Conservation (phyloP, 1,140 invertebrate genomes). For the Hyposmocoma kahamanoa region DNA sequence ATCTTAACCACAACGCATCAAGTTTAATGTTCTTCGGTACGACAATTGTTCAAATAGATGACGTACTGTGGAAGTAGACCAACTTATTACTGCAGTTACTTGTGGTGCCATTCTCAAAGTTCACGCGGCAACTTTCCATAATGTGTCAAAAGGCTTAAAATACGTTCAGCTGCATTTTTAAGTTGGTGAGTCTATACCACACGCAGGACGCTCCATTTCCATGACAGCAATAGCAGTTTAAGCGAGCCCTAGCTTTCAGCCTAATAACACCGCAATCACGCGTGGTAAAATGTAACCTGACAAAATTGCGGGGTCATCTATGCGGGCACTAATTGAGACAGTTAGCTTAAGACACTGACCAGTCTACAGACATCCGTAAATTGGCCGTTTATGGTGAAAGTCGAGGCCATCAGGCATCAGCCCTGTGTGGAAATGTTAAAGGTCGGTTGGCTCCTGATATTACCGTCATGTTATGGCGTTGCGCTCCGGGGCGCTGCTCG, state of each 20-base stretch:
- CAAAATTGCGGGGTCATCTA: slow-evolving; percentile 67
- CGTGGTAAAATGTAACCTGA: no score
- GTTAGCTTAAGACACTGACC: slow-evolving; percentile 59
- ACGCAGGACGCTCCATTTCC: neutral
- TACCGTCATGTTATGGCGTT: slow-evolving; percentile 46
- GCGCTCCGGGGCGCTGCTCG: slow-evolving; percentile 33
- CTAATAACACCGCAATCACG: neutral
- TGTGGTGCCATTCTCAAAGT: no score
- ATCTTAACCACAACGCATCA: no score
- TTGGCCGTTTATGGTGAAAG: slow-evolving; percentile 69
- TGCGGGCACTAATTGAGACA: slow-evolving; percentile 68
- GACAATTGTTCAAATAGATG: no score
- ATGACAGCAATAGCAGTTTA: neutral
- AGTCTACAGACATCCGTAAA: slow-evolving; percentile 56
- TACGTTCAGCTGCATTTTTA: no score
- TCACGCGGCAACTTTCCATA: no score
- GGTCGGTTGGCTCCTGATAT: slow-evolving; percentile 61
- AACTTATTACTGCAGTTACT: no score
- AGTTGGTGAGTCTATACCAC: no score
- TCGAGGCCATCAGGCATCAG: slow-evolving; percentile 46
- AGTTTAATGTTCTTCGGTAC: no score
- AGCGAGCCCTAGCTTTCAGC: neutral
- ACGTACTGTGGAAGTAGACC: no score
- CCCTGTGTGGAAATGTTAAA: slow-evolving; percentile 57
- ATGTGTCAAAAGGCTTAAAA: no score